Evolutionary conservation across 1,140 invertebrate genomes (phyloP), one percentile per base, ranked within the genome.

Genomic region (Pygmarrhopalites habei): DNA sequence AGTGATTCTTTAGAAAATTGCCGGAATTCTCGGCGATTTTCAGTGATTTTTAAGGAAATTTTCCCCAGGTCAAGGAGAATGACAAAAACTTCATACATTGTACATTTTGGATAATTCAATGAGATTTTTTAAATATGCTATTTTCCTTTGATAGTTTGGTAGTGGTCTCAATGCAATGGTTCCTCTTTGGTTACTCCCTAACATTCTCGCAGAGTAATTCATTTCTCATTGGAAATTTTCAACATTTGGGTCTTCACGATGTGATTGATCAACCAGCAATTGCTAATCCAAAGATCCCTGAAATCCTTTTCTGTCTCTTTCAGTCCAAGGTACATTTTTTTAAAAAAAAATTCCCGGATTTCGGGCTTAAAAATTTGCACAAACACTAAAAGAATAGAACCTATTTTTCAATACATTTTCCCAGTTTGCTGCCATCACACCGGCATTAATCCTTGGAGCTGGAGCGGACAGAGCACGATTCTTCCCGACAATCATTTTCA

Each of bases 391-490:
- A 7, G 32, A 35, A 35, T 7, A 35, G 32, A 5, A 35, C 15
- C 15, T 15, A 7, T 35, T 35, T 35, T 35, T 7, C 32, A 7
- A 7, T 35, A 7, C 5, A 35, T 35, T 35, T 7, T 35, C 15
- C 15, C 32, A 7, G 5, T 56, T 71, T 28, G 68, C 70, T 1
- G 67, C 64, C 0, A 72, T 72, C 15, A 70, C 68, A 0, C 68
- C 68, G 1, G 68, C 67, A 4, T 52, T 72, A 1, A 64, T 67
- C 0, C 53, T 72, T 10, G 70, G 70, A 7, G 61, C 70, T 4
- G 61, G 65, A 14, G 68, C 68, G 3, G 70, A 71, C 26, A 7
- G 70, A 28, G 68, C 64, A 17, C n/a, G 70, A 55, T 70, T 71
- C 59, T 39, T 67, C 17, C 67, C 70, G 0, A 57, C 65, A 1